Base-by-base conservation (phyloP, 2,888 invertebrate species). In the Bruchidius siliquastri region DNA sequence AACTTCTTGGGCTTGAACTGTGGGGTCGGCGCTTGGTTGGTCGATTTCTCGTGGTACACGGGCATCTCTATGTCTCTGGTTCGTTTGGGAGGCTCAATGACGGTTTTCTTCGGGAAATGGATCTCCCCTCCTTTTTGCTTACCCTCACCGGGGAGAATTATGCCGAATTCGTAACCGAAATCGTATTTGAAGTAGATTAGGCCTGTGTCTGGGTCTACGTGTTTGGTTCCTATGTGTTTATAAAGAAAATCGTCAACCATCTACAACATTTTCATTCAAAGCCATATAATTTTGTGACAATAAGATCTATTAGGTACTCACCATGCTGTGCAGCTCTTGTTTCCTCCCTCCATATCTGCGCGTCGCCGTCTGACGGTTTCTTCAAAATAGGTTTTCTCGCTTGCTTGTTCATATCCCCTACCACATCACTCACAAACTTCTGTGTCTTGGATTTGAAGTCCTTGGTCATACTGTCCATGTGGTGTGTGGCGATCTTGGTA, bases 131-230 rank as follows among this genome's bases (percentile, higher is more conserved):
- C 76, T 71, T 71, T 71, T 77, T 87, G 87, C 83, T 89, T 89
- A 79, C 91, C 88, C 84, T 91, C 91, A 71, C 91, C 91, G 68
- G 93, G 93, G 71, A 92, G 87, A 70, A 93, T 89, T 78, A 93
- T 90, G 76, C 93, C 93, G 83, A 93, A 93, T 85, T 93, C 93
- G 85, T 93, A 93, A 80, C 93, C 93, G 83, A 93, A 93, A 87
- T 93, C 93, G 84, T 93, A 93, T 87, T 93, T 93, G 89, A 93
- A 93, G 88, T 93, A 93, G 82, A 93, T 92, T 76, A 93, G 88
- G 79, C 93, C 93, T 71, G 92, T 92, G 82, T 92, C 91, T 78
- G 92, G 92, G 85, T 93, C 93, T 83, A 92, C 90, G 85, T 92
- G 92, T 86, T 93, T 93, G 79, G 92, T 92, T 85, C 93, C 93